These are phyloP conservation scores for Saccostrea glomerata DNA, from an alignment of 1,140 invertebrate genomes.

Conservation along the genomic window DNA sequence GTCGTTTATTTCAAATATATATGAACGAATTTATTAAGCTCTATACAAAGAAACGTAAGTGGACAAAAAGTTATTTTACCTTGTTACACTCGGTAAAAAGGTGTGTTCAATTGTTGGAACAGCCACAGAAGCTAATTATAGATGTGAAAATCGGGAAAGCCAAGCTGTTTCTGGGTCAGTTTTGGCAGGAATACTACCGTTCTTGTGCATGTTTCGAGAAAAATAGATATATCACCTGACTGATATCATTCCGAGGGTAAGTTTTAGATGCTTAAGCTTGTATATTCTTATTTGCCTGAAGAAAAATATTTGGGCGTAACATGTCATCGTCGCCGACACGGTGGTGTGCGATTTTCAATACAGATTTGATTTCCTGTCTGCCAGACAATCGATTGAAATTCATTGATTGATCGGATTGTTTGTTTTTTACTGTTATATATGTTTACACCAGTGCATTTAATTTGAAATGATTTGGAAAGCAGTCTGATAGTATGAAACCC, in stretches of 20 bases:
- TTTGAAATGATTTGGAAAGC: too few relatives aligned
- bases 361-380: slow-evolving; percentile 10
- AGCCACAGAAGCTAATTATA: slow-evolving; percentile 49
- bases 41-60: too few relatives aligned
- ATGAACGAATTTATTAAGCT: too few relatives aligned
- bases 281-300: background rate
- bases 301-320: slow-evolving; percentile 8
- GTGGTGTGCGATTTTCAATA: background rate
- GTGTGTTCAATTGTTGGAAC: slow-evolving; percentile 20
- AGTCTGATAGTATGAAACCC: too few relatives aligned
- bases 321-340: background rate
- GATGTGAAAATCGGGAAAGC: slow-evolving; percentile 46
- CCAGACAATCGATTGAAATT: slow-evolving; percentile 19
- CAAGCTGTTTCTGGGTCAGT: slow-evolving; percentile 45
- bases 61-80: too few relatives aligned
- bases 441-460: too few relatives aligned
- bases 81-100: background rate
- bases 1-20: too few relatives aligned
- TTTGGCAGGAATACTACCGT: slow-evolving; percentile 40
- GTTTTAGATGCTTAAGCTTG: background rate
- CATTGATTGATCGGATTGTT: background rate
- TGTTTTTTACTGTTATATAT: background rate
- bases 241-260: slow-evolving; percentile 26
- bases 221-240: background rate
- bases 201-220: slow-evolving; percentile 46